phyloP scores from a whole-genome alignment of 2,113 vertebrate genomes.

The Dicerorhinus sumatrensis region DNA sequence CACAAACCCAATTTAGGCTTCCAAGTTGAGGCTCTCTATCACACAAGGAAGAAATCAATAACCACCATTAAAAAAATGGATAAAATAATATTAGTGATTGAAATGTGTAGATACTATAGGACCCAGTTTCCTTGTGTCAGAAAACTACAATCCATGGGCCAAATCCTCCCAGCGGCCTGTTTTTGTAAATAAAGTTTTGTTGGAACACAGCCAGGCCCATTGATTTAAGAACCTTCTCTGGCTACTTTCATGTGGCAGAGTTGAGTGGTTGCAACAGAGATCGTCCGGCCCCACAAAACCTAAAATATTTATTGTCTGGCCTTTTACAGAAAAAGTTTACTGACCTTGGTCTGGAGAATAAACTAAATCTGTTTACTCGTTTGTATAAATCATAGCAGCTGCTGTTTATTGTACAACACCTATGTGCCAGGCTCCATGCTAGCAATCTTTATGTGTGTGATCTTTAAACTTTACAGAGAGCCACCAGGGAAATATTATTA shows the following conservation, averaged over 20 bases:
- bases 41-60: background rate
- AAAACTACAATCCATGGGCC: background rate
- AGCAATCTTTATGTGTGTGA: background rate
- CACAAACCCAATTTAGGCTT: background rate
- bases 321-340: background rate
- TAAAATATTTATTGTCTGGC: background rate
- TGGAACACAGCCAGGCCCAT: background rate
- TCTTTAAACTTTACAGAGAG: background rate
- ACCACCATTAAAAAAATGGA: background rate
- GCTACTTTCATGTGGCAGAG: background rate
- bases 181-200: conserved; percentile 57
- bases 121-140: conserved; percentile 2
- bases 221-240: background rate
- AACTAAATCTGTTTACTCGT: background rate
- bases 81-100: background rate
- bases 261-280: background rate
- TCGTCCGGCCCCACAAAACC: background rate
- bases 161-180: background rate
- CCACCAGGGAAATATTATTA: background rate
- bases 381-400: background rate
- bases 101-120: background rate
- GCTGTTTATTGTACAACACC: background rate
- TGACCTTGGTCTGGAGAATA: background rate
- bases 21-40: background rate
- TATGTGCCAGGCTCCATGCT: background rate